Evolutionary conservation across 2,113 vertebrate species (phyloP).

Genomic region (Anas platyrhynchos): DNA sequence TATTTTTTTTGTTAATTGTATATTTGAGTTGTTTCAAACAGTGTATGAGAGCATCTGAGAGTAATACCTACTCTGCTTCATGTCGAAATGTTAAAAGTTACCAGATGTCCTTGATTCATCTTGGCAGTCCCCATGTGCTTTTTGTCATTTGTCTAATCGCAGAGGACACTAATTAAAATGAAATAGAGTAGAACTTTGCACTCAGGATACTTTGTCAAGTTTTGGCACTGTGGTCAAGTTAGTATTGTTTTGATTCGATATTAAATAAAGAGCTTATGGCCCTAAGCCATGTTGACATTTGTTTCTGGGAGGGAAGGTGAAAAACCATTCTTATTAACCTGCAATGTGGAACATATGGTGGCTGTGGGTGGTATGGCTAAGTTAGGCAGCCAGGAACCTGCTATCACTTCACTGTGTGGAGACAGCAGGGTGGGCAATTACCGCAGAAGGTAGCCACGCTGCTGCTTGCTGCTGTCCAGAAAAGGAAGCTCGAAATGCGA

Average conservation of each 20-base stretch:
- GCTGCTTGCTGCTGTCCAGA: constrained; percentile 57
- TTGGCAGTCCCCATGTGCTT: constrained; percentile 61
- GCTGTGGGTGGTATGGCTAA: constrained; percentile 65
- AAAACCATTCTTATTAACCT: constrained; percentile 61
- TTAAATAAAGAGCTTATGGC: constrained; percentile 60
- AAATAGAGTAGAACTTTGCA: constrained; percentile 38
- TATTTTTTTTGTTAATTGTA: not conserved
- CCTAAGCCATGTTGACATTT: constrained; percentile 67
- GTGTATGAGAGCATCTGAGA: not conserved
- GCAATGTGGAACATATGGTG: constrained; percentile 54
- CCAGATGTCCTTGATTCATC: constrained; percentile 60
- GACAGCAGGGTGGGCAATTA: constrained; percentile 61
- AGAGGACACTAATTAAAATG: constrained; percentile 62
- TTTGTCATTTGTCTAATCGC: constrained; percentile 42
- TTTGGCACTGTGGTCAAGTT: not conserved
- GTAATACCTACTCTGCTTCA: constrained; percentile 14
- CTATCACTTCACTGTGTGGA: not conserved
- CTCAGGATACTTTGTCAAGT: constrained; percentile 53
- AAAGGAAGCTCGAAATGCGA: constrained; percentile 50
- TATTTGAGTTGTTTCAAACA: not conserved
- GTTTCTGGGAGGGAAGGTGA: constrained; percentile 70
- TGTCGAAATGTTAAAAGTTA: constrained; percentile 51
- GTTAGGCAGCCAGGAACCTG: constrained; percentile 46
- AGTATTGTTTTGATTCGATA: constrained; percentile 39
- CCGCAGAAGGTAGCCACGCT: constrained; percentile 55